A percentile compares a stretch with the other conserved stretches of the same genome.
phyloP scores from a whole-genome alignment of 1,140 invertebrate species.

The Gryllus bimaculatus region DNA sequence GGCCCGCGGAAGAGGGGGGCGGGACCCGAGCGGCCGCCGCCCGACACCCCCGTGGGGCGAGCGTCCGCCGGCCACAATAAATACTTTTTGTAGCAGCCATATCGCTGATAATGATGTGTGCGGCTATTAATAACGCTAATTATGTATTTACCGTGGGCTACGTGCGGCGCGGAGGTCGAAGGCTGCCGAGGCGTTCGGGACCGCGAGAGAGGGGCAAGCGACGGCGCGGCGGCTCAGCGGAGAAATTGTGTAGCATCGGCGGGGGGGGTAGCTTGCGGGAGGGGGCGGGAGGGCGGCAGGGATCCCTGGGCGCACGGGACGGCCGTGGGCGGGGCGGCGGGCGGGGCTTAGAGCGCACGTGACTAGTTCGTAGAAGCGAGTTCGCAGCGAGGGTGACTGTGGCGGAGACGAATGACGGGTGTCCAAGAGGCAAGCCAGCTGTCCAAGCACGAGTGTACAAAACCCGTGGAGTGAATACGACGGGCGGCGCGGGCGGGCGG shows the following conservation, averaged over 20 bases:
- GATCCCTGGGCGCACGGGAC: too few relatives aligned
- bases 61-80: neutral
- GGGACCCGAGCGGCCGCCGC: too few relatives aligned
- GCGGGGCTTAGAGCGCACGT: too few relatives aligned
- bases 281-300: too few relatives aligned
- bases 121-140: neutral
- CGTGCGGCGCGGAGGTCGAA: neutral
- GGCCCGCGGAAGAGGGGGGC: neutral
- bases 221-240: neutral
- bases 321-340: too few relatives aligned
- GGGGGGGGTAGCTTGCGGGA: neutral
- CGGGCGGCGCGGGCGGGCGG: too few relatives aligned
- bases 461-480: too few relatives aligned
- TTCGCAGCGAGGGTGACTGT: too few relatives aligned
- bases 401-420: too few relatives aligned
- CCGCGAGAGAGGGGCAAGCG: neutral
- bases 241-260: neutral
- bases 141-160: conserved; percentile 3
- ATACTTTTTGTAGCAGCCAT: neutral
- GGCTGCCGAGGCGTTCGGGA: neutral
- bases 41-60: neutral
- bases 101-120: neutral
- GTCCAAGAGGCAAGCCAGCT: too few relatives aligned
- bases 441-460: too few relatives aligned
- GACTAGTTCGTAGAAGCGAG: too few relatives aligned